Conservation (phyloP, 2,797 vertebrate species). For the Acanthurus leucopareius region DNA sequence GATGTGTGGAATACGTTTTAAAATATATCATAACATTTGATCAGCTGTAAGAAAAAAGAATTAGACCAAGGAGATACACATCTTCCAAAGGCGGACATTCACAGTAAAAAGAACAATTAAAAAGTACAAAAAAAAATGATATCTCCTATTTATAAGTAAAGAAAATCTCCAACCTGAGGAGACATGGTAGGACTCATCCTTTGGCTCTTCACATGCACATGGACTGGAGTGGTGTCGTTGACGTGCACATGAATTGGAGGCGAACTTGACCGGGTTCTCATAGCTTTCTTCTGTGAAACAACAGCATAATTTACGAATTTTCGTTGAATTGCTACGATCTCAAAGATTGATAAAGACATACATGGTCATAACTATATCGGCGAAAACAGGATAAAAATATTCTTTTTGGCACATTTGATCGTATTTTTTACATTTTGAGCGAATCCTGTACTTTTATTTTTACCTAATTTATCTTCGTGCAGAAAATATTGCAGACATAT, state of each 20-base stretch:
- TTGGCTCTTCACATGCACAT: slow-evolving; percentile 92
- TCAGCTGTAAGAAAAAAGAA: neutral
- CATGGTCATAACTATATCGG: neutral
- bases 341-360: neutral
- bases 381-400: neutral
- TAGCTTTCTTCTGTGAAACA: slow-evolving; percentile 85
- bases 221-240: slow-evolving; percentile 90
- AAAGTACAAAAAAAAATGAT: neutral
- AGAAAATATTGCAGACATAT: neutral
- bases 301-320: no score
- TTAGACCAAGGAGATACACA: neutral
- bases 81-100: neutral
- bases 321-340: neutral
- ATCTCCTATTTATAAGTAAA: neutral
- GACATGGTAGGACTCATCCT: slow-evolving; percentile 83
- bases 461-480: neutral
- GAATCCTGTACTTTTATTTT: neutral
- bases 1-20: neutral
- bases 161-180: slow-evolving; percentile 83
- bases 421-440: neutral
- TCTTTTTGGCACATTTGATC: no score
- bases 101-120: neutral
- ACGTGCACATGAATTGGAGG: slow-evolving; percentile 94
- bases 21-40: neutral
- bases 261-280: slow-evolving; percentile 89